Base-by-base conservation (phyloP, 2,113 vertebrate genomes). In the Chionis minor region DNA sequence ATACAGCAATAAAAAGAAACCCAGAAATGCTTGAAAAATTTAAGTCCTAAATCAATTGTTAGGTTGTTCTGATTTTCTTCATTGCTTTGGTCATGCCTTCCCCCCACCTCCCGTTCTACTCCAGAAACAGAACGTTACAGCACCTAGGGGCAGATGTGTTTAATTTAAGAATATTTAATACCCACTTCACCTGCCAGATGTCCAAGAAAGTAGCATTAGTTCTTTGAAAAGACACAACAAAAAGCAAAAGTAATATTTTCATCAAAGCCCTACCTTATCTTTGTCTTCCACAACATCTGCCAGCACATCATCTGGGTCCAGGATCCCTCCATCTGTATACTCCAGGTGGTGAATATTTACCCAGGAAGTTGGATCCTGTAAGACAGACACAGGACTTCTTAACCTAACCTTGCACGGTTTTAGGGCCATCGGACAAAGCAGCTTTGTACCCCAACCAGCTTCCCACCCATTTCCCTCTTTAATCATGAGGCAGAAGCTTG, bases 201-300 rank as follows among this genome's bases (percentile, higher is more conserved):
- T 27, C 30, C 52, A 92, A 82, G 52, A 75, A 74, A 79, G 35
- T 19, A 88, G 13, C 49, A 58, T 38, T 49, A 6, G 1, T 62
- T 85, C 61, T 56, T 77, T 77, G 45, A 77, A 85, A 77, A 91
- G 35, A 69, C 26, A 80, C 23, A 70, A 23, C 17, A 87, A 73
- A 90, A 87, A 47, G 16, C 32, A 88, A 51, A 66, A 49, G 16
- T 3, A 23, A 6, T 59, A 55, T 55, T 94, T 87, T 93, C 67
- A 91, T 82, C 44, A 73, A 90, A 91, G 56, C 20, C 74, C 96
- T 99, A 99, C 99, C 99, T 99, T 99, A 97, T 99, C 99, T 96
- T 99, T 99, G 98, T 99, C 99, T 97, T 99, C 99, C 30, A 99
- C 99, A 81, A 99, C 98, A 98, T 99, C 99, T 73, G 99, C 98